Evolutionary conservation across 2,888 invertebrate species (phyloP).

Genomic region (Lottia gigantea): DNA sequence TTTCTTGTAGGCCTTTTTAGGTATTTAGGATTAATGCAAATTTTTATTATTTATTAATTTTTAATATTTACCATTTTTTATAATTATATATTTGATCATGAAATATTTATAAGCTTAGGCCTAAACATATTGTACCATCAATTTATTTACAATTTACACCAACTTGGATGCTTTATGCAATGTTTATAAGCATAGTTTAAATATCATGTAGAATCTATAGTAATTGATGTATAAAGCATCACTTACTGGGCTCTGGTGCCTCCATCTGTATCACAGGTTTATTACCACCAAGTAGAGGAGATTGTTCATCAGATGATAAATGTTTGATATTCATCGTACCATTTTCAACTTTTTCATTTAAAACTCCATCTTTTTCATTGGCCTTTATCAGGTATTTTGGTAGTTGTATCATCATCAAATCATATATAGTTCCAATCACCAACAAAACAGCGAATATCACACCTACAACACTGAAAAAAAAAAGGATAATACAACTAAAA

Average conservation of each 20-base stretch:
- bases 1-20: no score
- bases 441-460: slow-evolving; percentile 21
- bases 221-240: not conserved
- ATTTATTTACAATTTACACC: no score
- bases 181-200: no score
- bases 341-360: not conserved
- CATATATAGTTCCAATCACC: slow-evolving; percentile 25
- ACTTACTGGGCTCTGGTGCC: not conserved
- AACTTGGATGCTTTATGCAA: no score
- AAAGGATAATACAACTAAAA: no score
- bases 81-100: no score
- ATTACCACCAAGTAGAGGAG: not conserved
- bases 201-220: no score
- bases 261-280: not conserved
- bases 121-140: no score
- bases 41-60: no score
- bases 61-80: no score
- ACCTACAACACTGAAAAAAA: slow-evolving; percentile 22
- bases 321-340: slow-evolving; percentile 12
- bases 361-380: not conserved
- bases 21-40: no score
- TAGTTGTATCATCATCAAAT: slow-evolving; percentile 24
- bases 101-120: no score
- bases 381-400: slow-evolving; percentile 22
- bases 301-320: not conserved